A percentile compares a stretch with the other conserved stretches of the same genome.
Evolutionary conservation across 2,888 invertebrate genomes (phyloP).

Genomic region (Coelopa pilipes): DNA sequence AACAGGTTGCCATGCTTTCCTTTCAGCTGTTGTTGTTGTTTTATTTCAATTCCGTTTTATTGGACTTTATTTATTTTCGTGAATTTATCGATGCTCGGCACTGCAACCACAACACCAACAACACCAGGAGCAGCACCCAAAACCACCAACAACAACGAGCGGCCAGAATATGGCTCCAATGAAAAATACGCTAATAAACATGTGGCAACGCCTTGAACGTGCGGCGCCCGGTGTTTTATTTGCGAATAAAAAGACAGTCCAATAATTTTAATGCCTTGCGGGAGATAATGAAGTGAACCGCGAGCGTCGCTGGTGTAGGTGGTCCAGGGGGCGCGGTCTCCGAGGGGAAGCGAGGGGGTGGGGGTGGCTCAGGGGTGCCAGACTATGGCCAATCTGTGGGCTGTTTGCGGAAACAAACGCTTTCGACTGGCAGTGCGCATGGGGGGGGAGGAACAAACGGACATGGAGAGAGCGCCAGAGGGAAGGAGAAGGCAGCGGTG

Average conservation of each 20-base stretch:
- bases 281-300: background rate
- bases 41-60: background rate
- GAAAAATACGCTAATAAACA: constrained; percentile 10
- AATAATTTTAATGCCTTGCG: constrained; percentile 26
- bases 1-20: constrained; percentile 5
- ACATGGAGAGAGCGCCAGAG: too few relatives aligned
- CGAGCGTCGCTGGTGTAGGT: too few relatives aligned
- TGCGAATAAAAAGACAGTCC: constrained; percentile 38
- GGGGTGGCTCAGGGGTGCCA: too few relatives aligned
- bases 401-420: too few relatives aligned
- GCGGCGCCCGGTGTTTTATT: constrained; percentile 34
- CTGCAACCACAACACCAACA: too few relatives aligned
- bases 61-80: background rate
- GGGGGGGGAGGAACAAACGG: too few relatives aligned
- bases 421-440: too few relatives aligned
- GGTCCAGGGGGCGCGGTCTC: background rate
- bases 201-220: background rate
- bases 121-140: too few relatives aligned
- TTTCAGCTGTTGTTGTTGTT: background rate
- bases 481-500: too few relatives aligned
- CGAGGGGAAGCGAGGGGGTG: background rate
- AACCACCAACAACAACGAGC: background rate
- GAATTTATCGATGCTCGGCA: background rate
- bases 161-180: background rate
- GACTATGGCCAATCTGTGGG: too few relatives aligned